These are phyloP conservation scores for Bufo gargarizans DNA, from an alignment of 2,113 vertebrate genomes.

Conservation along the genomic window DNA sequence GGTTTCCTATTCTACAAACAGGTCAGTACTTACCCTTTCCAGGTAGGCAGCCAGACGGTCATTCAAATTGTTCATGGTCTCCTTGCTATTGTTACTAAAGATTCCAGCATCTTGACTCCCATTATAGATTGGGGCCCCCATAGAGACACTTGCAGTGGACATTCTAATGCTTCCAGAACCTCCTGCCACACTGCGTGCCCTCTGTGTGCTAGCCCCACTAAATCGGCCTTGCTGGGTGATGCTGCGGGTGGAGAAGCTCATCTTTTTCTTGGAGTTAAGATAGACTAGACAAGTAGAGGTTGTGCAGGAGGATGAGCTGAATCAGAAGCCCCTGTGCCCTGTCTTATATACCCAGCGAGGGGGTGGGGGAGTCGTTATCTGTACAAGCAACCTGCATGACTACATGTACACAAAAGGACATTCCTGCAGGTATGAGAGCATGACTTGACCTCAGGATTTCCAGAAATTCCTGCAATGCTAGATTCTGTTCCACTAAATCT, in stretches of 20 bases:
- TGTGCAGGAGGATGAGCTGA: conserved; percentile 8
- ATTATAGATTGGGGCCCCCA: conserved; percentile 12
- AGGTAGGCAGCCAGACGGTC: conserved; percentile 80
- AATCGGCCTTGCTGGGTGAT: conserved; percentile 36
- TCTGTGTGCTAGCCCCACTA: conserved; percentile 25
- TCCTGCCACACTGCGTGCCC: conserved; percentile 71
- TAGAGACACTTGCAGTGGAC: conserved; percentile 63
- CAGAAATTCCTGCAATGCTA: conserved; percentile 12
- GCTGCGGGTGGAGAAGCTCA: conserved; percentile 50
- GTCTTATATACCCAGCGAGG: conserved; percentile 35
- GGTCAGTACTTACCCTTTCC: conserved; percentile 67
- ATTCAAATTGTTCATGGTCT: conserved; percentile 84
- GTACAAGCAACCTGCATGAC: conserved; percentile 6
- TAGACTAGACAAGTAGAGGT: background rate
- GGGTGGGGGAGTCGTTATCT: conserved; percentile 18
- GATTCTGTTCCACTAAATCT: background rate
- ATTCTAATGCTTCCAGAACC: conserved; percentile 66
- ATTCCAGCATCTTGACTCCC: background rate
- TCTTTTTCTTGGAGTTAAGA: background rate
- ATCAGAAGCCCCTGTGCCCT: background rate
- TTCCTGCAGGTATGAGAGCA: conserved; percentile 18
- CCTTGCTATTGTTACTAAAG: conserved; percentile 66
- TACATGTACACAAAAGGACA: conserved; percentile 34
- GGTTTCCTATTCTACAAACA: background rate
- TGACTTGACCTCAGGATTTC: conserved; percentile 16